Percentiles rank a stretch among this genome's conserved stretches.
Evolutionary conservation across 2,797 vertebrate species (phyloP).

Genomic region (Rhinoraja longicauda): DNA sequence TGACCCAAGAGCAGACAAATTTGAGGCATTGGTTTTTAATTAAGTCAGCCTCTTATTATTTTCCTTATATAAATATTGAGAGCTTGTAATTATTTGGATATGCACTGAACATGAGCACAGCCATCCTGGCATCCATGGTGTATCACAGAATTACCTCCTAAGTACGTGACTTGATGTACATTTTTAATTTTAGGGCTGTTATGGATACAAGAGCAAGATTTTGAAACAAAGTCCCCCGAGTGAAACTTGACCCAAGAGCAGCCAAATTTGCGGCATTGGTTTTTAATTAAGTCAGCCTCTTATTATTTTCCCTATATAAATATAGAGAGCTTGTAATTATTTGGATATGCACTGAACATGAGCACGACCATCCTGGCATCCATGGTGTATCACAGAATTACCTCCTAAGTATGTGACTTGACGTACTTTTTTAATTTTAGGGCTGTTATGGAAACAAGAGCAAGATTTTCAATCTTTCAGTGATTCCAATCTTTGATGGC

Average conservation of each 20-base stretch:
- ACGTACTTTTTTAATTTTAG: neutral
- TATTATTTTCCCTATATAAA: neutral
- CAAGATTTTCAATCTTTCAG: neutral
- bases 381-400: neutral
- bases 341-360: neutral
- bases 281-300: neutral
- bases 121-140: neutral
- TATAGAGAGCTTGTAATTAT: neutral
- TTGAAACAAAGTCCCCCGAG: too few species aligned
- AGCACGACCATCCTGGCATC: neutral
- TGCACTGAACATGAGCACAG: neutral
- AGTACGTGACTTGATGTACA: neutral
- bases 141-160: neutral
- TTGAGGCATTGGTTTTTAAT: too few species aligned
- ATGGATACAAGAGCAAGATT: neutral
- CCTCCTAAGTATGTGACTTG: neutral
- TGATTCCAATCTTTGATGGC: slow-evolving; percentile 2
- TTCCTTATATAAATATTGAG: neutral
- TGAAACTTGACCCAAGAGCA: neutral
- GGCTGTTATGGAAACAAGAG: neutral
- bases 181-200: neutral
- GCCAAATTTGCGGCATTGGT: neutral
- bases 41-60: neutral
- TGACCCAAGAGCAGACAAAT: neutral
- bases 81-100: neutral